Conservation (phyloP, 2,888 invertebrate species). For the Unio delphinus region DNA sequence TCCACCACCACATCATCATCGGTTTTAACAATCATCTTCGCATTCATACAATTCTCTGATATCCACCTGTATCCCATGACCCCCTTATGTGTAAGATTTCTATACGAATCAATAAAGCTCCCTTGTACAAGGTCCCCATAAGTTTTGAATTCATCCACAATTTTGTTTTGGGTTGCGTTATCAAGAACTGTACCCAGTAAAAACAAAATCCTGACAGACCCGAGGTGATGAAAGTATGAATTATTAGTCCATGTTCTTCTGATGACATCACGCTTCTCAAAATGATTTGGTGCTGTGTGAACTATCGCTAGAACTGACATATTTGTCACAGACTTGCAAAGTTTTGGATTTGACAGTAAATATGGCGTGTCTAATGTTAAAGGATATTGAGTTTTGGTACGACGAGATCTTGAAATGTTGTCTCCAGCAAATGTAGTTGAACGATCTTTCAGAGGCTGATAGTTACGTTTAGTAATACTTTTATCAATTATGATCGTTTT, state of each 20-base stretch:
- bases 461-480: too few species aligned
- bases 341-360: conserved; percentile 19
- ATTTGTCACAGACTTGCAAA: conserved; percentile 19
- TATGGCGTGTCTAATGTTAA: conserved; percentile 20
- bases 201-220: conserved; percentile 33
- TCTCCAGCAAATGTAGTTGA: too few species aligned
- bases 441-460: too few species aligned
- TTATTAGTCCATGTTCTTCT: conserved; percentile 47
- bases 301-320: conserved; percentile 27
- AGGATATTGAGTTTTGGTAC: conserved; percentile 19
- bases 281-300: conserved; percentile 40
- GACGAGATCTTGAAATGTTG: too few species aligned
- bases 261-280: conserved; percentile 27
- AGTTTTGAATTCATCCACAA: conserved; percentile 31
- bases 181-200: conserved; percentile 38
- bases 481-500: too few species aligned
- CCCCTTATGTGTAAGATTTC: conserved; percentile 50
- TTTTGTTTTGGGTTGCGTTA: conserved; percentile 16
- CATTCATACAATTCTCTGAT: conserved; percentile 38
- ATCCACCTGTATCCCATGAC: conserved; percentile 55
- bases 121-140: conserved; percentile 51
- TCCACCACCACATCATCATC: conserved; percentile 55
- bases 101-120: conserved; percentile 47
- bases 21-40: conserved; percentile 40
- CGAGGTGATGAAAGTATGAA: conserved; percentile 26